phyloP scores from a whole-genome alignment of 2,113 vertebrate genomes.

The Pituophis catenifer region DNA sequence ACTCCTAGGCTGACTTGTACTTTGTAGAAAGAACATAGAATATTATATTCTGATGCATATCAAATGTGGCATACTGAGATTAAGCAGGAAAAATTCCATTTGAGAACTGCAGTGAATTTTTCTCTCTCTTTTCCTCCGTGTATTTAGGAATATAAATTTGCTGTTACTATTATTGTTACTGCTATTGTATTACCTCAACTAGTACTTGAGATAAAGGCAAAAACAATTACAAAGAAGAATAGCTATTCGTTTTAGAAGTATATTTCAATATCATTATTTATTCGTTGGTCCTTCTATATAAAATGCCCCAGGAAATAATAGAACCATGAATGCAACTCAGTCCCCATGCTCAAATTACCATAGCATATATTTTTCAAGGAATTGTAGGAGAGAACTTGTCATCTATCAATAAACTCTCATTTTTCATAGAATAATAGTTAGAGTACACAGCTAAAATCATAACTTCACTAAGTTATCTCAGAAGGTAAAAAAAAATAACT shows the following conservation, averaged over 20 bases:
- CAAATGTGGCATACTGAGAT: background rate
- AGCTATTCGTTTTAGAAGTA: background rate
- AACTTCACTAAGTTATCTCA: too few species aligned
- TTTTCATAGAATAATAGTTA: background rate
- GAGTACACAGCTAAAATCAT: background rate
- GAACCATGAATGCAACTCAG: background rate
- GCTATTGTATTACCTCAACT: background rate
- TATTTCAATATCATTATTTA: background rate
- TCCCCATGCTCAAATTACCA: background rate
- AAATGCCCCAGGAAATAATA: background rate
- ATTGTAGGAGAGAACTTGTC: background rate
- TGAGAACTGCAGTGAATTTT: background rate
- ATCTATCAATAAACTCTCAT: background rate
- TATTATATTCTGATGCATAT: background rate
- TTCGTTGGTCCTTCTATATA: background rate
- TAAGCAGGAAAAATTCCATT: background rate
- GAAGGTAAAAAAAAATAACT: background rate
- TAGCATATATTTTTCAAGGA: too few species aligned
- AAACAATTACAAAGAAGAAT: background rate
- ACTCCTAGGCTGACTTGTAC: background rate
- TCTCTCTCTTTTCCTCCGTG: background rate
- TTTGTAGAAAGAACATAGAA: background rate
- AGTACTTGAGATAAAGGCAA: background rate
- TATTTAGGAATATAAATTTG: background rate
- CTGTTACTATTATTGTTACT: background rate